Base-by-base conservation (phyloP, 2,888 invertebrate genomes). In the Drosophila tripunctata region DNA sequence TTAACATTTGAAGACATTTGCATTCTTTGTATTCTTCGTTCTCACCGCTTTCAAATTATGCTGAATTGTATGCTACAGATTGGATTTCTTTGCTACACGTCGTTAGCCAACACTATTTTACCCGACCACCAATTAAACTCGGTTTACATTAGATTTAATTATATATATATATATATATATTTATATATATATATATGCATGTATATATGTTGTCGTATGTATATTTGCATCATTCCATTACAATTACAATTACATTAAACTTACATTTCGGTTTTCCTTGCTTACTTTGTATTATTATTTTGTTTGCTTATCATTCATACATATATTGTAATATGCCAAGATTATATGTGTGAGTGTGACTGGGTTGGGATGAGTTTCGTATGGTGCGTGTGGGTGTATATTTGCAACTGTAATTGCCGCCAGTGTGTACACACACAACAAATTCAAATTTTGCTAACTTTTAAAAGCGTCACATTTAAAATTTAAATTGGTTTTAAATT, bases 261-360 rank as follows among this genome's bases (percentile, higher is more conserved):
- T 66, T 69, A 72, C 35, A 44, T 56, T 50, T 35, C 14, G 31
- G 22, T 38, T 54, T 33, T 51, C 21, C 24, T 52, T 68, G 41
- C 35, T 14, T 38, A 33, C 66, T 21, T 36, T 47, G n/a, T n/a
- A n/a, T n/a, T n/a, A n/a, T 14, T 50, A 30, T 40, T 30, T 41
- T 52, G 10, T 51, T 68, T 68, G 66, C 78, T 84, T 87, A 78
- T 61, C n/a, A n/a, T 76, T 86, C 74, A 67, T n/a, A n/a, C n/a
- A n/a, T n/a, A 27, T 78, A 78, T 65, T 80, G 56, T 73, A 83
- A 83, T 86, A 76, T 79, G 77, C 72, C 85, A 82, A 79, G 64
- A 74, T 60, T 67, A 62, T 64, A 51, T 44, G 56, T 62, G 3
- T 52, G 36, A 57, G n/a, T 55, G 38, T 66, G 14, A 54, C 40